A percentile compares a stretch with the other conserved stretches of the same genome.
These are phyloP conservation scores for Crotophaga sulcirostris DNA, from an alignment of 2,113 vertebrate species.

Conservation along the genomic window DNA sequence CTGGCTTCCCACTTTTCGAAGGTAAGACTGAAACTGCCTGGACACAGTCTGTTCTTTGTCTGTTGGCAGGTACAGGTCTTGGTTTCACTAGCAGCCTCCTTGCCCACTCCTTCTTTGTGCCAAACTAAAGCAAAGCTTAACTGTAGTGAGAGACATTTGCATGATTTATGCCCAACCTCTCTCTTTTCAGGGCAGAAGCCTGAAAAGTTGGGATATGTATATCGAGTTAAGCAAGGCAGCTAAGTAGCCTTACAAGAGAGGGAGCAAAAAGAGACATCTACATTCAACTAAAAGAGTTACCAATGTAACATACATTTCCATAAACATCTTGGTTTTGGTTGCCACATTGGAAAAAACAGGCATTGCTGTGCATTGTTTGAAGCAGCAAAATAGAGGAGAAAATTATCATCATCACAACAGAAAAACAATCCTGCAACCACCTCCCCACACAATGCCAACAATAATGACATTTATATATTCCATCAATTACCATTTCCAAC, in stretches of 20 bases:
- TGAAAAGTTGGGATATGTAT: neutral
- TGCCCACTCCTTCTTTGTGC: neutral
- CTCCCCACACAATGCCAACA: neutral
- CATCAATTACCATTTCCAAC: slow-evolving; percentile 44
- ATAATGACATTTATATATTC: slow-evolving; percentile 64
- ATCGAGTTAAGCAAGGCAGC: neutral
- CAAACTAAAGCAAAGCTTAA: neutral
- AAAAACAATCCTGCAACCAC: neutral
- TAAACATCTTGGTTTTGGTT: neutral
- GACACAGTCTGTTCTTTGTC: neutral
- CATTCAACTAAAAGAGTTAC: neutral
- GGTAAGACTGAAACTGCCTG: neutral
- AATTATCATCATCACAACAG: neutral
- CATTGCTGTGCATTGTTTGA: neutral
- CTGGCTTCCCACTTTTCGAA: neutral
- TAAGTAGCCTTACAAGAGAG: neutral
- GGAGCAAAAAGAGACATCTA: neutral
- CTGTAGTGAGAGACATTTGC: neutral
- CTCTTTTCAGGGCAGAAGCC: neutral
- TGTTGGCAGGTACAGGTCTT: neutral
- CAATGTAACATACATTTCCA: neutral
- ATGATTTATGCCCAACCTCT: rapidly evolving
- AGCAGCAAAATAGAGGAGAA: neutral
- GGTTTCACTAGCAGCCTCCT: neutral
- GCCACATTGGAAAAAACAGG: neutral